phyloP scores from a whole-genome alignment of 30 jellyfish, hydroid and myxozoan species.

The Cassiopea andromeda region DNA sequence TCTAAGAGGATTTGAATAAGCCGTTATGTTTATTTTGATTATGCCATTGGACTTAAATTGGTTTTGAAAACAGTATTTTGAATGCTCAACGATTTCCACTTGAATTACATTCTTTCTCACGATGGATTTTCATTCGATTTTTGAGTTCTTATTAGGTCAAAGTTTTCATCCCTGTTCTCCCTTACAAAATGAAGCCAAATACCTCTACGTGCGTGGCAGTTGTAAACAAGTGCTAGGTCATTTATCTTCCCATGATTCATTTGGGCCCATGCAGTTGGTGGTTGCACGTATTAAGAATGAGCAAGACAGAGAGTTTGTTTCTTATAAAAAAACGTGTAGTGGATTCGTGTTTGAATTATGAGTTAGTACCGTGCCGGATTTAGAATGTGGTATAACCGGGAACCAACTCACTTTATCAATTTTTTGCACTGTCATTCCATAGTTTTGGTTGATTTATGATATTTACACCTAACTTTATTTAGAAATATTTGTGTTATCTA shows the following conservation, averaged over 20 bases:
- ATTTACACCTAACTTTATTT: too few species aligned
- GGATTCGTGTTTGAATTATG: too few species aligned
- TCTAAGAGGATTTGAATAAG: slow-evolving; percentile 11
- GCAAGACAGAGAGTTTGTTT: too few species aligned
- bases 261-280: not conserved
- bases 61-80: slow-evolving; percentile 6
- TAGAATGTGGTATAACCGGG: too few species aligned
- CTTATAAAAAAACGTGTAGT: too few species aligned
- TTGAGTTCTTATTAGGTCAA: slow-evolving; percentile 7
- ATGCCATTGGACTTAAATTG: not conserved
- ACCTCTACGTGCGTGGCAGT: not conserved
- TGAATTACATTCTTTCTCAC: slow-evolving; percentile 25
- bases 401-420: too few species aligned
- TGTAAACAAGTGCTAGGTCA: slow-evolving; percentile 5
- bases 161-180: not conserved
- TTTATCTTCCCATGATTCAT: not conserved
- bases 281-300: too few species aligned
- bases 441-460: too few species aligned
- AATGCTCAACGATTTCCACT: not conserved
- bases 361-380: too few species aligned
- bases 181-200: not conserved
- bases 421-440: too few species aligned
- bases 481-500: too few species aligned
- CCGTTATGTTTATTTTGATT: slow-evolving; percentile 40
- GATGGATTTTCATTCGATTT: slow-evolving; percentile 4